These are phyloP conservation scores for Solea senegalensis DNA, from an alignment of 2,113 vertebrate genomes.

Conservation along the genomic window DNA sequence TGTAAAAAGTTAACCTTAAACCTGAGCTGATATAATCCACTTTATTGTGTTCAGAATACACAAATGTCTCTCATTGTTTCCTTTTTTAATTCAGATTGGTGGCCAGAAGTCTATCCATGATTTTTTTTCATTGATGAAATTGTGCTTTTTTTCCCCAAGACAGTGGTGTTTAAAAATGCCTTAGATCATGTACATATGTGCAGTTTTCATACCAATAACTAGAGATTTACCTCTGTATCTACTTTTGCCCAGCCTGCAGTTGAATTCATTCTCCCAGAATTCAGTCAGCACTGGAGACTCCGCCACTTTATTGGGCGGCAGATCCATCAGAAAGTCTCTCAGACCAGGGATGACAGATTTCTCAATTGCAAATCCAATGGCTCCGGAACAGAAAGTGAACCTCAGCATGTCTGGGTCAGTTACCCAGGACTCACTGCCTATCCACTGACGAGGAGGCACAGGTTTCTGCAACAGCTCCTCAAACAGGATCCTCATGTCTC, in stretches of 20 bases:
- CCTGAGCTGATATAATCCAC: too few relatives aligned
- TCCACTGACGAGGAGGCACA: conserved; percentile 72
- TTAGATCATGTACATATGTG: too few relatives aligned
- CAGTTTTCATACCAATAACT: too few relatives aligned
- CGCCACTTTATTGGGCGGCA: conserved; percentile 48
- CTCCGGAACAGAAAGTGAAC: conserved; percentile 56
- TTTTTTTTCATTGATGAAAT: too few relatives aligned
- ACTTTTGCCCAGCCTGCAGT: conserved; percentile 66
- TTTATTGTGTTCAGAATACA: too few relatives aligned
- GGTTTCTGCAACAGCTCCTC: conserved; percentile 59
- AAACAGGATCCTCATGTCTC: conserved; percentile 68
- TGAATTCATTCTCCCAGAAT: conserved; percentile 77
- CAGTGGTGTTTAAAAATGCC: too few relatives aligned
- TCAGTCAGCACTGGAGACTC: conserved; percentile 61
- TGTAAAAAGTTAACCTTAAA: too few relatives aligned
- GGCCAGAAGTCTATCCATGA: too few relatives aligned
- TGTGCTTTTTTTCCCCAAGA: too few relatives aligned
- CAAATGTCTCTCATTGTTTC: too few relatives aligned
- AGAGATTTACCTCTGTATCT: background rate
- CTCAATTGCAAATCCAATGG: conserved; percentile 71
- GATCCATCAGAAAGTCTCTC: conserved; percentile 69
- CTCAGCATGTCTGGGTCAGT: conserved; percentile 59
- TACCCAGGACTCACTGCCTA: conserved; percentile 77
- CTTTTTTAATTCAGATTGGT: too few relatives aligned
- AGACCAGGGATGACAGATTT: conserved; percentile 73